Base-by-base conservation (phyloP, 2,113 vertebrate genomes). In the Plectropomus leopardus region DNA sequence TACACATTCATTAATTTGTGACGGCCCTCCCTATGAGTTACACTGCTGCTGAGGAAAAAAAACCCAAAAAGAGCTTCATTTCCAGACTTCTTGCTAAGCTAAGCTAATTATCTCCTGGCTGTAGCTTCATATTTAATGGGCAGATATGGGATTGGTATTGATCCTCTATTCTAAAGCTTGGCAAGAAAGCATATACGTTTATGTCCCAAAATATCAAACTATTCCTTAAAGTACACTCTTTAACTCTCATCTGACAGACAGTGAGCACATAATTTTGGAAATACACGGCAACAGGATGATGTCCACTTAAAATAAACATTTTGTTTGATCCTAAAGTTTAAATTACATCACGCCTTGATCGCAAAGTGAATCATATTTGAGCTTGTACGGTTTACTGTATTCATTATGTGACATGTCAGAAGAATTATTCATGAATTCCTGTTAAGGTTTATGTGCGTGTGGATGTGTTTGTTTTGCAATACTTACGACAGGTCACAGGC, bases 291-390 rank as follows among this genome's bases (percentile, higher is more conserved):
- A 50, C 5, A 85, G 64, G 83, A 90, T 79, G 90, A 93, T 89
- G 92, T 91, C 92, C 89, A 92, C 83, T 91, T 76, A 71, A 77
- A 83, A 77, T 23, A 30, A 58, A 2, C 4, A 0, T 36, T 40
- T 59, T 1, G 5, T 57, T 48, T 14, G n/a, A 15, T 45, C n/a
- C 42, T 3, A 23, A 19, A 5, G 57, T 48, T 58, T 13, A 1
- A 53, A 30, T 42, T 0, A 42, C n/a, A 30, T 47, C 17, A 45
- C 7, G n/a, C 2, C 19, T 3, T 7, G 30, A 50, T 42, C 13
- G 32, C 3, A 28, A 17, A 16, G 50, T 15, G 16, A 63, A 50
- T 57, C 4, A 0, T n/a, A n/a, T 17, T 2, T 7, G 2, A 44
- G 11, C 30, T 13, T 26, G 23, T 17, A 3, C 1, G 1, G n/a